Evolutionary conservation across 2,888 invertebrate species (phyloP), one percentile per base, ranked within the genome.

Genomic region (Mythimna vitellina): DNA sequence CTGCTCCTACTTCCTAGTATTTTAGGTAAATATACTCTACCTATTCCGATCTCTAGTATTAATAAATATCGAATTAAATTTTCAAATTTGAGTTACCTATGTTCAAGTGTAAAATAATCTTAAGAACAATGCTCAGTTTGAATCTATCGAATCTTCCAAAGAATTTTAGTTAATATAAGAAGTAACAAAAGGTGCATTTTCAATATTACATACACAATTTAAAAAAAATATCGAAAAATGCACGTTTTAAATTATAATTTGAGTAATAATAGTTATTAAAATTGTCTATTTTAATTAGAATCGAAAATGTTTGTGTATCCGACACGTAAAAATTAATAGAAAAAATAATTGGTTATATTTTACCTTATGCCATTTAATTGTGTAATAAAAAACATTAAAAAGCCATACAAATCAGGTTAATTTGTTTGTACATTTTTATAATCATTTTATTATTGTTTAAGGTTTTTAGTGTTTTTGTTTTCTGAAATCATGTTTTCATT

Each of bases 131-230:
- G 17, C 17, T 22, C 20, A 46, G 46, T 5, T 54, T 54, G 20
- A 51, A 67, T 49, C 20, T 35, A 2, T 20, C 1, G 20, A 67
- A 67, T 67, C 61, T 67, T 67, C 67, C 67, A 67, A 51, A 61
- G 32, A 67, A 67, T 61, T 8, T 67, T 51, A 9, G 10, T 57
- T 6, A n/a, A n/a, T 62, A 20, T 46, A 61, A 4, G 14, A 42
- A 58, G 3, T 32, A 58, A 32, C 32, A 10, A 32, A 20, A 57
- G 57, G 57, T 57, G n/a, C 12, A n/a, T 22, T 53, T 22, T 53
- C 53, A 53, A 3, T n/a, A 53, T 20, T 20, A 32, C 57, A 32
- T 32, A n/a, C 8, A 29, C 25, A 56, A 56, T 14, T 25, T 14
- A 25, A 2, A 3, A 56, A 17, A 54, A 25, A 14, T 54, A 17